Evolutionary conservation across 2,888 invertebrate genomes (phyloP), one percentile per base, ranked within the genome.

Genomic region (Drosophila aldrichi): DNA sequence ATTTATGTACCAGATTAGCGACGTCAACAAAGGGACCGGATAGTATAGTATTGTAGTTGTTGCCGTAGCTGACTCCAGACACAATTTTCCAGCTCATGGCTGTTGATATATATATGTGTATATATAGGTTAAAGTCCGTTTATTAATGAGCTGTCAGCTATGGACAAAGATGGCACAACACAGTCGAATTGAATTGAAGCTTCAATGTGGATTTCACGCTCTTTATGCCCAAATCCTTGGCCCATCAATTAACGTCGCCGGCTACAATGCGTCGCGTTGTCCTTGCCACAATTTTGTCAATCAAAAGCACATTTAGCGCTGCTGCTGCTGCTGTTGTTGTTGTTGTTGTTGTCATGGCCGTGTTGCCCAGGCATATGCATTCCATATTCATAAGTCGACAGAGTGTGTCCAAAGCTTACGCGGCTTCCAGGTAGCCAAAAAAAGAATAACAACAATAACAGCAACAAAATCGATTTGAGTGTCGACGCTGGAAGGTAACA

Each of bases 221-320:
- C 43, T 64, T 72, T 61, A 49, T 51, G 68, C 51, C 34, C 14
- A 67, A 77, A 65, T 78, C 75, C 79, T 72, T 77, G 70, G 83
- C 84, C 75, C 89, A 88, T 88, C 84, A 88, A 86, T 86, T 87
- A 84, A 71, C 65, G 82, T 78, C 81, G 66, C 25, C n/a, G 48
- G 58, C 67, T 14, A 65, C 70, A 69, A 60, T 74, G 61, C 49
- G 61, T 36, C 40, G 41, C 46, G 41, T 22, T 65, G 89, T 89
- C 86, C 86, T 89, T 86, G 86, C 85, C 86, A 88, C 81, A 89
- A 66, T 88, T 86, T 86, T 84, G 86, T 89, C 86, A 89, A 89
- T 86, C 80, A 89, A 74, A 77, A 74, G 70, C 72, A 68, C 64
- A 75, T 70, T 79, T 72, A 67, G 38, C 41, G 51, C 25, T 25